Percentiles rank a stretch among this genome's conserved stretches.
Conservation (phyloP, 2,888 invertebrate species). For the Cyrtodaria siliqua region DNA sequence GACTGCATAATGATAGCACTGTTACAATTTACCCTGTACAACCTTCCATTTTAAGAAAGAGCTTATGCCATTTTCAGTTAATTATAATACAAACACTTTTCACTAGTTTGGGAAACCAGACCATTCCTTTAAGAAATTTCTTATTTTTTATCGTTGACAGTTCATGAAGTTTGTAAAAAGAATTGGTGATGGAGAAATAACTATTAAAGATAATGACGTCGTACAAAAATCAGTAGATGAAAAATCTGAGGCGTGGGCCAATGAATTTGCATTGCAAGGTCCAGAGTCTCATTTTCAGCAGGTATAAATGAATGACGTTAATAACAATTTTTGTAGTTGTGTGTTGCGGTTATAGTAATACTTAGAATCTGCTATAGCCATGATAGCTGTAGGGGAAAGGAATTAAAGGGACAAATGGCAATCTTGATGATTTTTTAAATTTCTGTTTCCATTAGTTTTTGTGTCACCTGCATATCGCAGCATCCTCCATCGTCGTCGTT, state of each 20-base stretch:
- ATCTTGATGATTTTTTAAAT: no score
- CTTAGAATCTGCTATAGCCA: neutral
- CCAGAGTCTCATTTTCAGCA: constrained; percentile 30
- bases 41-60: no score
- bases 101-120: neutral
- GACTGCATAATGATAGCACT: no score
- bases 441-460: no score
- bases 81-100: no score
- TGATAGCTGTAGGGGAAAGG: neutral
- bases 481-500: no score
- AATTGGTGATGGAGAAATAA: constrained; percentile 90
- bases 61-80: no score
- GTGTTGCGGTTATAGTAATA: no score
- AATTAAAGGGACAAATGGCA: neutral
- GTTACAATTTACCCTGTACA: no score
- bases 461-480: no score
- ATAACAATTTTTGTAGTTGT: no score
- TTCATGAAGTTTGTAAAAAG: constrained; percentile 95
- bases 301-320: constrained; percentile 25
- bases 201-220: constrained; percentile 87
- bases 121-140: constrained; percentile 15
- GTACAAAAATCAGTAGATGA: constrained; percentile 81
- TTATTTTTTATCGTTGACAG: constrained; percentile 84
- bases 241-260: constrained; percentile 77
- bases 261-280: constrained; percentile 69